A percentile compares a stretch with the other conserved stretches of the same genome.
These are phyloP conservation scores for Pluvialis apricaria DNA, from an alignment of 2,113 vertebrate species.

Conservation along the genomic window DNA sequence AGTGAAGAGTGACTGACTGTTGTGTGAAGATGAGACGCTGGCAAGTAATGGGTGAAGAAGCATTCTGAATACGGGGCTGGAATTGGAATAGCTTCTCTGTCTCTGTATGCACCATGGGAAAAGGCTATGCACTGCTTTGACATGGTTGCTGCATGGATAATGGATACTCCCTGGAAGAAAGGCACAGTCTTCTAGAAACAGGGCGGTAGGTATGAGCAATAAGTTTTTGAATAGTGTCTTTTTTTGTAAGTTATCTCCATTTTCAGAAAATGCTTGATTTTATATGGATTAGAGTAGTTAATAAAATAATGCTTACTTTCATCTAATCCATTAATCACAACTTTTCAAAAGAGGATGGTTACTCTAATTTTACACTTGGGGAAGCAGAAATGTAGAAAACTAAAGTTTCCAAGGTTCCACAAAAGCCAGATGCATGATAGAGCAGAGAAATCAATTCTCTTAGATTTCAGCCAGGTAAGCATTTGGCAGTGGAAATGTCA, in stretches of 20 bases:
- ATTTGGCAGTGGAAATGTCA: not conserved
- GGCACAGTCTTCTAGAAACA: not conserved
- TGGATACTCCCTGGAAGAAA: not conserved
- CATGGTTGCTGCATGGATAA: not conserved
- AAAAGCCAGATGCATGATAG: not conserved
- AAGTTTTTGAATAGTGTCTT: not conserved
- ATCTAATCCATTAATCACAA: not conserved
- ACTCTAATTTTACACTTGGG: not conserved
- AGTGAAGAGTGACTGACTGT: not conserved
- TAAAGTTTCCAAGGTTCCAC: not conserved
- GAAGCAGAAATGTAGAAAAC: not conserved
- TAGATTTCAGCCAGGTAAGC: not conserved
- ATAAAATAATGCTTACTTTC: not conserved
- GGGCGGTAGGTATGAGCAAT: not conserved
- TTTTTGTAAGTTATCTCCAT: not conserved
- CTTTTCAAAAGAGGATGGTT: not conserved
- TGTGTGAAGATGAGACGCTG: not conserved
- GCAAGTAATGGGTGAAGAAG: not conserved
- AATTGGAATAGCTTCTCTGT: not conserved
- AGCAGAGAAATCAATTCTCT: not conserved
- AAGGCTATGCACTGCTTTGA: not conserved
- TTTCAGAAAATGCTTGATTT: not conserved
- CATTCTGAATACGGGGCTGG: not conserved
- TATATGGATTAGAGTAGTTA: not conserved
- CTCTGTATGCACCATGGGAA: rapidly evolving